phyloP scores from a whole-genome alignment of 2,797 vertebrate genomes.

The Kryptolebias ocellatus region DNA sequence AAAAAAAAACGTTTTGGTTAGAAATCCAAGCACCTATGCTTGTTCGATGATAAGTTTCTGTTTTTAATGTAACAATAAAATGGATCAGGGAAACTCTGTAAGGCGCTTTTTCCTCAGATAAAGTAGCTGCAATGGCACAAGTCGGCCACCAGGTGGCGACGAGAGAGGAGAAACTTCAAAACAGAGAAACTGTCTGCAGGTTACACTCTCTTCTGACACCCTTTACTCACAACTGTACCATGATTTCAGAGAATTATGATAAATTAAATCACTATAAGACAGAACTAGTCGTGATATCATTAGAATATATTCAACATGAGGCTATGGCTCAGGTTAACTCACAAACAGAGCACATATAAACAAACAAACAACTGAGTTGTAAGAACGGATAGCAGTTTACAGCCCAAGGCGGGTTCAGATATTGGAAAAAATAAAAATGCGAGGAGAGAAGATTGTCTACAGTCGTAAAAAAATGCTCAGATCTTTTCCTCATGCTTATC shows the following conservation, averaged over 20 bases:
- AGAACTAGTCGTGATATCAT: conserved; percentile 35
- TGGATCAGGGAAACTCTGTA: conserved; percentile 11
- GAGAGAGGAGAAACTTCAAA: conserved; percentile 4
- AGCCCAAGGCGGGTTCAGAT: conserved; percentile 15
- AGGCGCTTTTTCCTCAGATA: conserved; percentile 3
- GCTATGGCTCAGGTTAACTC: conserved; percentile 59
- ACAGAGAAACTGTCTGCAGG: too few relatives aligned
- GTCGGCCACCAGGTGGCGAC: conserved; percentile 43
- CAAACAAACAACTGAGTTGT: conserved; percentile 39
- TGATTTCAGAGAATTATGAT: conserved; percentile 16
- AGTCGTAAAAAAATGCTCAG: neutral
- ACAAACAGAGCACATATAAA: conserved; percentile 44
- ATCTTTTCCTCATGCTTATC: neutral
- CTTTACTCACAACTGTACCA: too few relatives aligned
- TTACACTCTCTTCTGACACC: too few relatives aligned
- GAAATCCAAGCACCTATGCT: neutral
- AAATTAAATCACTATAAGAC: conserved; percentile 47
- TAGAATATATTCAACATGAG: conserved; percentile 42
- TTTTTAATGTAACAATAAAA: conserved; percentile 54
- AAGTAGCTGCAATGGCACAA: conserved; percentile 6
- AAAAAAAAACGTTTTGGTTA: neutral
- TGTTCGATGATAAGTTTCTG: conserved; percentile 13
- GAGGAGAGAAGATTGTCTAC: conserved; percentile 3
- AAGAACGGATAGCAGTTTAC: conserved; percentile 54
- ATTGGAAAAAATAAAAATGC: conserved; percentile 41